These are phyloP conservation scores for Galaxea fascicularis DNA, from an alignment of 92 coral and sea anemone genomes.

Conservation along the genomic window DNA sequence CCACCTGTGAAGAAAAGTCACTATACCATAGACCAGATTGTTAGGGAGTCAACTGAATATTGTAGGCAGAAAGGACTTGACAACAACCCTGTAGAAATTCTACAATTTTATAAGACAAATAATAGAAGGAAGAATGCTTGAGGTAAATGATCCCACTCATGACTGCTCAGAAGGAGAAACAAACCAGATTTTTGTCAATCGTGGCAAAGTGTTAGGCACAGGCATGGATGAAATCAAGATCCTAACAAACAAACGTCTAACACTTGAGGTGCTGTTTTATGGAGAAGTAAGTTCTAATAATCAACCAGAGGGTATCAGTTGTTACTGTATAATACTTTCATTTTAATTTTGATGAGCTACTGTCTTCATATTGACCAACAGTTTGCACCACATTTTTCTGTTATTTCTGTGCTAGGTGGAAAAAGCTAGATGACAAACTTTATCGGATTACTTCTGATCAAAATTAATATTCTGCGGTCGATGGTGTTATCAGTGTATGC, in stretches of 20 bases:
- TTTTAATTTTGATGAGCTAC: background rate
- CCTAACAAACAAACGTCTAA: slow-evolving; percentile 38
- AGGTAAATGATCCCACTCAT: slow-evolving; percentile 33
- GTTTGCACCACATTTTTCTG: background rate
- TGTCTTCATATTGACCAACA: background rate
- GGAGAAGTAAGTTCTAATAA: slow-evolving; percentile 43
- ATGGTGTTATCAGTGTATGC: background rate
- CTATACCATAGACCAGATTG: slow-evolving; percentile 38
- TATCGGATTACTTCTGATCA: slow-evolving; percentile 1
- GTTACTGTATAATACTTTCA: slow-evolving; percentile 1
- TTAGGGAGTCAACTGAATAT: slow-evolving; percentile 25
- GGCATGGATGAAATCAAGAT: slow-evolving; percentile 42
- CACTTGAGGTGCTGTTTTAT: slow-evolving; percentile 45
- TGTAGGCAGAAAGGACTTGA: slow-evolving; percentile 38
- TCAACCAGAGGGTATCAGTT: slow-evolving; percentile 13
- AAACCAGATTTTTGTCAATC: slow-evolving; percentile 54
- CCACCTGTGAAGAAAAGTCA: background rate
- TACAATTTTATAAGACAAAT: slow-evolving; percentile 42
- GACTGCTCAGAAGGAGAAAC: slow-evolving; percentile 39
- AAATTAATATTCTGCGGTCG: background rate
- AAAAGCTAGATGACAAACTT: slow-evolving; percentile 11
- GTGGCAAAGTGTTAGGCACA: slow-evolving; percentile 55
- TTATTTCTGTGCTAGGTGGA: too few relatives aligned
- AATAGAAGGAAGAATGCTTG: slow-evolving; percentile 56
- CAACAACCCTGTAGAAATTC: slow-evolving; percentile 52